Evolutionary conservation across 2,888 invertebrate species (phyloP).

Genomic region (Iselma pallidipennis): DNA sequence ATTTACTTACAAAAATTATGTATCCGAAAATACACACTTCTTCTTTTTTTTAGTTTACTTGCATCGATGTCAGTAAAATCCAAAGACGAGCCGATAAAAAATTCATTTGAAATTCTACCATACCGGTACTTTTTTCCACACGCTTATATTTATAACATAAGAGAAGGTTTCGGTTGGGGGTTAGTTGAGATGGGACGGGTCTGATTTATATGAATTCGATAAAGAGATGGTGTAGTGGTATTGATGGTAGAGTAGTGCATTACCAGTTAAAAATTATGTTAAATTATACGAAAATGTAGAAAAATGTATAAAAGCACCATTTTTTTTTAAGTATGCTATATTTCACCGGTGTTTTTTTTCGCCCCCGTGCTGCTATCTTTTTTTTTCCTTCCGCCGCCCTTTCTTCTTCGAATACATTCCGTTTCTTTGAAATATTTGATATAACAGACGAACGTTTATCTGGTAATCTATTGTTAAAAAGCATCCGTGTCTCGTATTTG

Average conservation of each 20-base stretch:
- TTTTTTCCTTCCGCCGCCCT: no score
- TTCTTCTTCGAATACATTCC: background rate
- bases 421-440: background rate
- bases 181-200: no score
- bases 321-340: background rate
- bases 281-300: no score
- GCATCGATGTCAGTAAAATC: background rate
- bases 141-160: no score
- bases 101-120: conserved; percentile 32
- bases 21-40: background rate
- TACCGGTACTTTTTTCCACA: no score
- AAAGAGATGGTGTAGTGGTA: background rate
- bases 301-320: no score
- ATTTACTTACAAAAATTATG: no score
- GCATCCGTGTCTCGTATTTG: background rate
- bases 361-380: no score
- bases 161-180: no score
- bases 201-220: background rate
- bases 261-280: background rate
- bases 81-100: conserved; percentile 18
- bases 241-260: no score
- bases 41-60: background rate
- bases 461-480: conserved; percentile 9
- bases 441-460: conserved; percentile 4
- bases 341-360: no score